Evolutionary conservation across 1,140 invertebrate species (phyloP).

Genomic region (Oreohelix idahoensis): DNA sequence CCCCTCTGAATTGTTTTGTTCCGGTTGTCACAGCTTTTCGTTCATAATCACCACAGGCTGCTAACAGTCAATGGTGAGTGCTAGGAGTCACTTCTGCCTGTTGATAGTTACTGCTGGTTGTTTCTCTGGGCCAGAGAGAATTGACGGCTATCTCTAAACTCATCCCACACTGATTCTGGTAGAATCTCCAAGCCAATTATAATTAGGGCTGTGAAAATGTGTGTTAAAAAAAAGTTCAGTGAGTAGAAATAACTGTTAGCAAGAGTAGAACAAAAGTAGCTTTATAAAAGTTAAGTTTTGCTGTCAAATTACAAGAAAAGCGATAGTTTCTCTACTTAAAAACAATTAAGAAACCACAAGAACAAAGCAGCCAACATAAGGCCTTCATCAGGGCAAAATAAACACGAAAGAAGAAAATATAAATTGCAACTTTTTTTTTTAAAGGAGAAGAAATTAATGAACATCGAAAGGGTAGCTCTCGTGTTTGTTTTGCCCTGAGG

Average conservation of each 20-base stretch:
- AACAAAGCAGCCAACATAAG: no score
- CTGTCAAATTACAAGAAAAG: no score
- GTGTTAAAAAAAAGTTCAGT: not conserved
- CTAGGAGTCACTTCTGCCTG: not conserved
- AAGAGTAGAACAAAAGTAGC: no score
- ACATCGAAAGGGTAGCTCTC: no score
- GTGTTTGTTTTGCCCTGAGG: no score
- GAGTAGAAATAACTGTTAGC: not conserved
- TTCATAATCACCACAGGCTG: not conserved
- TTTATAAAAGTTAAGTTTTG: no score
- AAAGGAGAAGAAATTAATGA: no score
- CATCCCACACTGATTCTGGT: conserved; percentile 29
- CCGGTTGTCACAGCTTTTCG: not conserved
- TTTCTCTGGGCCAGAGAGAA: not conserved
- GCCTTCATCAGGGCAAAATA: no score
- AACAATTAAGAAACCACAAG: no score
- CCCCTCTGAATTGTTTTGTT: not conserved
- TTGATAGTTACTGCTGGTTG: not conserved
- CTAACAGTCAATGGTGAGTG: not conserved
- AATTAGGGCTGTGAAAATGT: conserved; percentile 26
- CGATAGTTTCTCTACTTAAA: no score
- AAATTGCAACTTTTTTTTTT: no score
- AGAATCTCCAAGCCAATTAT: conserved; percentile 37
- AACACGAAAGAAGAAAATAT: no score
- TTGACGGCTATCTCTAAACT: conserved; percentile 12